These are phyloP conservation scores for Meloidogyne floridensis DNA, from an alignment of 1,140 invertebrate genomes.

Conservation along the genomic window DNA sequence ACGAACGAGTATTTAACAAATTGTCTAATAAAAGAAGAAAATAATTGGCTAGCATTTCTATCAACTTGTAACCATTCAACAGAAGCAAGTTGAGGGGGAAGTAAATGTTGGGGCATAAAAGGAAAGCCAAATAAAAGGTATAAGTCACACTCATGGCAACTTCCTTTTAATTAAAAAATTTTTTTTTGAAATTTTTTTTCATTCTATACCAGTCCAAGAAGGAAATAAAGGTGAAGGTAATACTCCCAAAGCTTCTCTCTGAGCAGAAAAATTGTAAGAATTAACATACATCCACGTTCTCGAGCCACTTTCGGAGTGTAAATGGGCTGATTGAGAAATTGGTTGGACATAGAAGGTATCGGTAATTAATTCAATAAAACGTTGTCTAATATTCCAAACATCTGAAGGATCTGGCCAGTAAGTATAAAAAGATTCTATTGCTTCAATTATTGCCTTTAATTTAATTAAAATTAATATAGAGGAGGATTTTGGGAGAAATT, in stretches of 20 bases:
- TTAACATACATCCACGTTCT: constrained; percentile 64
- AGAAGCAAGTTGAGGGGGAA: constrained; percentile 49
- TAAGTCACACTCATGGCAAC: constrained; percentile 63
- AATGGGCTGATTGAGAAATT: constrained; percentile 59
- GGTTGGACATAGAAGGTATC: constrained; percentile 63
- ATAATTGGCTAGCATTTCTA: constrained; percentile 59
- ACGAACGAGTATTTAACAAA: constrained; percentile 55
- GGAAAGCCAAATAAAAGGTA: constrained; percentile 63
- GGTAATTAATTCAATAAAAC: constrained; percentile 60
- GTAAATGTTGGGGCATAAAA: constrained; percentile 53
- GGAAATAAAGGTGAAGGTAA: constrained; percentile 44
- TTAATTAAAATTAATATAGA: background rate
- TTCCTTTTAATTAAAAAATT: constrained; percentile 41
- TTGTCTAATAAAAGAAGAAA: constrained; percentile 55
- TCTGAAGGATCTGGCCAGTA: constrained; percentile 62
- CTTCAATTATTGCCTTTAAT: constrained; percentile 55
- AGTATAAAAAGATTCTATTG: constrained; percentile 61
- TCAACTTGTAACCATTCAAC: constrained; percentile 55
- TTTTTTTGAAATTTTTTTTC: constrained; percentile 20
- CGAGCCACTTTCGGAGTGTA: constrained; percentile 60
- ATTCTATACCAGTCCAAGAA: constrained; percentile 56
- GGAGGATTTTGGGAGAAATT: too few species aligned
- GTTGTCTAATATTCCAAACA: constrained; percentile 60
- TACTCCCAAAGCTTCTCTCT: constrained; percentile 31
- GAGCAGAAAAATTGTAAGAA: constrained; percentile 61